Base-by-base conservation (phyloP, 2,888 invertebrate species). In the Apamea epomidion region DNA sequence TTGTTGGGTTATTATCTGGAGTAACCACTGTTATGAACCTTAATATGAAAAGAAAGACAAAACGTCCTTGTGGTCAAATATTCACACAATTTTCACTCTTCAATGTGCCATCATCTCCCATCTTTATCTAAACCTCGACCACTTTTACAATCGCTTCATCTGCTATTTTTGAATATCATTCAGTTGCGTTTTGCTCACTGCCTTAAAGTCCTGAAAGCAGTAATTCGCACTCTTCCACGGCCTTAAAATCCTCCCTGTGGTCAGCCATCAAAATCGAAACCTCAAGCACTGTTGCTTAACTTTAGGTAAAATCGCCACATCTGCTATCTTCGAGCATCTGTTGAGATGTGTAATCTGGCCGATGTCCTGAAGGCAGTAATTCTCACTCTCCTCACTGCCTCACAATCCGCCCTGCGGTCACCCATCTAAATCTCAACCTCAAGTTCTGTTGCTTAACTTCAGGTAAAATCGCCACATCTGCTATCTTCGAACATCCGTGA, bases 351-450 rank as follows among this genome's bases (percentile, higher is more conserved):
- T 10, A 12, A 58, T 18, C 0, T n/a, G 2, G 4, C 37, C 68
- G 1, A 45, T n/a, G 0, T 25, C 58, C 0, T 3, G 3, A 54
- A 25, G 25, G 25, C 10, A n/a, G 58, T 4, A 25, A 58, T 25
- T 58, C 51, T 58, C 10, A 58, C 4, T 58, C 25, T 58, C 58
- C 10, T 93, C 4, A 10, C 1, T 25, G 3, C 12, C 4, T 10
- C 12, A 12, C 1, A 0, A 25, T 58, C 10, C 4, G 0, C 12
- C 25, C 3, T 0, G 10, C 12, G 25, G 25, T 58, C 58, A 21
- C 12, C 25, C 58, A 58, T 58, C 58, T 12, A 25, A 58, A 4
- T 12, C 12, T 4, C 25, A 58, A 58, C 58, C 25, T 25, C 0
- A 25, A 2, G 0, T 0, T 3, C 25, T 10, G 25, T 54, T 54